Evolutionary conservation across 2,113 vertebrate species (phyloP), one percentile per base, ranked within the genome.

Genomic region (Opisthocomus hoazin): DNA sequence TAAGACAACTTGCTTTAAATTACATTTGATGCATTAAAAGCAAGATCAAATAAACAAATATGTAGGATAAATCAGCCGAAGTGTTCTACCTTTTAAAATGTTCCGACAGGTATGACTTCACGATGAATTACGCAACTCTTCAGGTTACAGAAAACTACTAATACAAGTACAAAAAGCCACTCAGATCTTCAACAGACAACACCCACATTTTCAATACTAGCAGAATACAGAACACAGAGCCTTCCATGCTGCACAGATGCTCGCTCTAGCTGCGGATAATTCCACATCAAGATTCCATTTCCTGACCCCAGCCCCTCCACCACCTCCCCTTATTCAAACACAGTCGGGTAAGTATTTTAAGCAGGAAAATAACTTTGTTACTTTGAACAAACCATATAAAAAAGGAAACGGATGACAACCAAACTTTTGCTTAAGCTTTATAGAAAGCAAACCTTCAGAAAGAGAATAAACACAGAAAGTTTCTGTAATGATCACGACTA

Each of bases 21-120:
- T 56, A 83, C n/a, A 71, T 19, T 48, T 34, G 2, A 61, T 23
- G 20, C 9, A 9, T 24, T 57, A 70, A 90, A 88, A 89, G 15
- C 21, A 76, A 79, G 39, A 88, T 66, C 22, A 91, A 86, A 71
- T 16, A 75, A 85, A 63, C 21, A 86, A 81, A 45, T 13, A 43
- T 0, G 0, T 4, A 15, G 10, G 11, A 61, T 54, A 79, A 85
- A 82, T 69, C 26, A 69, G 2, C 7, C 1, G 1, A 26, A 14
- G 16, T 54, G 22, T 5, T 70, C 36, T 57, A 45, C 22, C 56
- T 70, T 77, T 63, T 66, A 70, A 66, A 90, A 69, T 18, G 3
- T 19, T 54, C 27, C 7, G 10, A 81, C 4, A 3, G 4, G 5
- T 39, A 15, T 29, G 45, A 76, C 19, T 63, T 63, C 15, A 26